Percentiles rank a stretch among this genome's conserved stretches.
phyloP scores from a whole-genome alignment of 1,140 invertebrate genomes.

The Drosophila quadrilineata region DNA sequence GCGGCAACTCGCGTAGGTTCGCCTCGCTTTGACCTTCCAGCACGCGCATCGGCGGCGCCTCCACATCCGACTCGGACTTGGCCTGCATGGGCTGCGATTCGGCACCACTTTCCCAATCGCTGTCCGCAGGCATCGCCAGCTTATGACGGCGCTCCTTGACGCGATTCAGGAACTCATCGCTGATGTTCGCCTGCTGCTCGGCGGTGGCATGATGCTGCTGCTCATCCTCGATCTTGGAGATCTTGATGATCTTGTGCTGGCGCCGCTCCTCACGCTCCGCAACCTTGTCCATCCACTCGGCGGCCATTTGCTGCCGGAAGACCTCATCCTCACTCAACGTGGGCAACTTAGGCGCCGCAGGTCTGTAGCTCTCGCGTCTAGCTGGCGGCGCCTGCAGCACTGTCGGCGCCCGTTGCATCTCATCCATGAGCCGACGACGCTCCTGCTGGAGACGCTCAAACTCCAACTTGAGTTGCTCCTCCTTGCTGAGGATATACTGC shows the following conservation, averaged over 20 bases:
- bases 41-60: conserved; percentile 83
- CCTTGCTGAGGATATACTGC: conserved; percentile 86
- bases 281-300: conserved; percentile 90
- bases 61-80: conserved; percentile 83
- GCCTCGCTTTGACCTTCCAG: conserved; percentile 82
- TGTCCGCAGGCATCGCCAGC: conserved; percentile 76
- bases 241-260: conserved; percentile 89
- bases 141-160: conserved; percentile 83
- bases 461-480: conserved; percentile 85
- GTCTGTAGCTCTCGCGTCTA: conserved; percentile 56
- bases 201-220: conserved; percentile 70
- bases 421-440: conserved; percentile 81
- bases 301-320: conserved; percentile 89
- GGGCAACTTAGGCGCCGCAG: conserved; percentile 71
- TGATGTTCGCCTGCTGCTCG: conserved; percentile 84
- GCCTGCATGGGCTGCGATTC: conserved; percentile 82
- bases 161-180: conserved; percentile 88
- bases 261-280: conserved; percentile 89
- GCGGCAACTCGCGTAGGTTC: conserved; percentile 85
- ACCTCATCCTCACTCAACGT: conserved; percentile 84
- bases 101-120: conserved; percentile 79
- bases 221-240: conserved; percentile 81
- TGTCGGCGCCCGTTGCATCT: conserved; percentile 70
- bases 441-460: conserved; percentile 84
- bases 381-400: conserved; percentile 48